A percentile compares a stretch with the other conserved stretches of the same genome.
These are phyloP conservation scores for Ceratosolen solmsi DNA, from an alignment of 1,140 invertebrate species.

Conservation along the genomic window DNA sequence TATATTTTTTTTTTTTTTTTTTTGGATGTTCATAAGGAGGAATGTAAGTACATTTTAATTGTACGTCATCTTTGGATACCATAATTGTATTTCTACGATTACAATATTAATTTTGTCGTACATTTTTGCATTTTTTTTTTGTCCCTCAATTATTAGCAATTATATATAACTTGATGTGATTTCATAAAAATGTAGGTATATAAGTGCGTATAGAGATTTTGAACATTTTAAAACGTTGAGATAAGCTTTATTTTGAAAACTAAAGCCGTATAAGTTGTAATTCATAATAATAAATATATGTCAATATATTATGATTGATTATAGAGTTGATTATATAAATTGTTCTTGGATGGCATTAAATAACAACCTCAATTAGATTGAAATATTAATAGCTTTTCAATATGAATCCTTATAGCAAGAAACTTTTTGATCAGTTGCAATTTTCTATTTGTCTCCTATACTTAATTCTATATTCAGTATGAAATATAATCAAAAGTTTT, in stretches of 20 bases:
- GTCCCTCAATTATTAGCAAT: no score
- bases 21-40: neutral
- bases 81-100: neutral
- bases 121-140: neutral
- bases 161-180: no score
- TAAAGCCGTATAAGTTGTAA: no score
- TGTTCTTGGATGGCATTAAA: neutral
- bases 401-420: no score
- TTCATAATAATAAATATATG: neutral
- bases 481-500: neutral
- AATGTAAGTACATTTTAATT: neutral
- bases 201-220: neutral
- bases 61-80: neutral
- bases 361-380: no score
- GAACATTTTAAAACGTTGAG: neutral
- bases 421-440: no score
- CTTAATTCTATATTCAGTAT: neutral
- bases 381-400: no score
- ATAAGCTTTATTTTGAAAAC: neutral
- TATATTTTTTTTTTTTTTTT: neutral
- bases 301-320: no score
- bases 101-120: neutral
- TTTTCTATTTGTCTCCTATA: neutral
- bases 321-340: neutral
- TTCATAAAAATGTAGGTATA: no score